Percentiles rank a stretch among this genome's conserved stretches.
phyloP scores from a whole-genome alignment of 2,113 vertebrate genomes.

The Ceyx margarethae region DNA sequence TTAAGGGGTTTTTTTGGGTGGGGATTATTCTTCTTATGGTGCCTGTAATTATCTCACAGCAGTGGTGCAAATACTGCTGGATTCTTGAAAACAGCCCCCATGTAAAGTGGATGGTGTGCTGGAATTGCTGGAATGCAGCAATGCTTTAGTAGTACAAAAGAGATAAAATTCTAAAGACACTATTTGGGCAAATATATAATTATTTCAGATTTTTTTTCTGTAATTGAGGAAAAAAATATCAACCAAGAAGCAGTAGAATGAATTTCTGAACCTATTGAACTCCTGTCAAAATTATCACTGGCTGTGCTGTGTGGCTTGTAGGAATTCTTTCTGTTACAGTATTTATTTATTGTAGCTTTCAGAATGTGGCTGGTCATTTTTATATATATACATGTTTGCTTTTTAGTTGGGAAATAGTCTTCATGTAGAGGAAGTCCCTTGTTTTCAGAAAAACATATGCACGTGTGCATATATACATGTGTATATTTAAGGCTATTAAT shows the following conservation, averaged over 20 bases:
- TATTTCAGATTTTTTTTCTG: background rate
- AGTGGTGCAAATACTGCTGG: background rate
- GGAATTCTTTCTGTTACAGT: background rate
- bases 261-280: background rate
- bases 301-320: background rate
- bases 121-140: background rate
- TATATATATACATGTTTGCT: background rate
- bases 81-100: background rate
- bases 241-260: background rate
- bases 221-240: background rate
- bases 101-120: background rate
- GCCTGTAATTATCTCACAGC: background rate
- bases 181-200: background rate
- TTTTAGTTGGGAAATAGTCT: background rate
- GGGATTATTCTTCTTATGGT: background rate
- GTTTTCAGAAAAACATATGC: background rate
- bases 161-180: background rate
- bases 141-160: background rate
- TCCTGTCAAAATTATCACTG: background rate
- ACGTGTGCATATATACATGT: background rate
- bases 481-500: background rate
- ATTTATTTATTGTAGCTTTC: background rate
- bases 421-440: background rate
- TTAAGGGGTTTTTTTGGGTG: background rate
- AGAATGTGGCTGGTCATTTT: background rate